A percentile compares a stretch with the other conserved stretches of the same genome.
These are phyloP conservation scores for Tachyglossus aculeatus DNA, from an alignment of 2,797 vertebrate species.

Conservation along the genomic window DNA sequence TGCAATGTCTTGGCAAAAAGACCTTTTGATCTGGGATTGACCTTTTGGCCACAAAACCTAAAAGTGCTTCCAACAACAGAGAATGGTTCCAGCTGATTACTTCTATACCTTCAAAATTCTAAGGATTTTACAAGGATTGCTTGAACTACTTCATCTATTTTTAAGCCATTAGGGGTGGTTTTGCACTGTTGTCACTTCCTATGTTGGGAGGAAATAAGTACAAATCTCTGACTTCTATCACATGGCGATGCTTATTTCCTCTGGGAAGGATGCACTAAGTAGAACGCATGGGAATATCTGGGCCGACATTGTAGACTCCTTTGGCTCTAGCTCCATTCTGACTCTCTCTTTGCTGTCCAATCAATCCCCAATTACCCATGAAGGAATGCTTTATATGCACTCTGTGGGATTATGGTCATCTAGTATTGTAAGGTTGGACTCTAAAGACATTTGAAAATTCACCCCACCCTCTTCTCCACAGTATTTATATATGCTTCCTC, in stretches of 20 bases:
- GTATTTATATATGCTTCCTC: no score
- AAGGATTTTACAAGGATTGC: conserved; percentile 51
- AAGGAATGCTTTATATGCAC: no score
- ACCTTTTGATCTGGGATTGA: conserved; percentile 57
- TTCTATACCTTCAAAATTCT: conserved; percentile 21
- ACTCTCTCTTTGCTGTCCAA: no score
- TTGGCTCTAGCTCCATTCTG: background rate
- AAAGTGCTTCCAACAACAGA: conserved; percentile 54
- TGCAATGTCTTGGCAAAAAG: conserved; percentile 35
- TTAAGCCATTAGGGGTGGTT: conserved; percentile 2
- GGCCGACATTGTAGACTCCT: background rate
- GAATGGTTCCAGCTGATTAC: conserved; percentile 46
- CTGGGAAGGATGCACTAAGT: conserved; percentile 10
- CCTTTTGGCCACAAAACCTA: conserved; percentile 29
- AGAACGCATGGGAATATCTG: background rate
- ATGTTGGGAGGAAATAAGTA: background rate
- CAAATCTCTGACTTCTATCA: conserved; percentile 20
- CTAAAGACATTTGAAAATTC: no score
- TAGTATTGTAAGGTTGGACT: no score
- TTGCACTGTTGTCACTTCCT: conserved; percentile 20
- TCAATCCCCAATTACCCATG: no score
- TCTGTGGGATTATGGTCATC: no score
- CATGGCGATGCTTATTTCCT: conserved; percentile 8
- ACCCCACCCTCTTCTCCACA: no score
- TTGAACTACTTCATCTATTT: conserved; percentile 42